These are phyloP conservation scores for Fragum whitleyi DNA, from an alignment of 2,888 invertebrate species.

Conservation along the genomic window DNA sequence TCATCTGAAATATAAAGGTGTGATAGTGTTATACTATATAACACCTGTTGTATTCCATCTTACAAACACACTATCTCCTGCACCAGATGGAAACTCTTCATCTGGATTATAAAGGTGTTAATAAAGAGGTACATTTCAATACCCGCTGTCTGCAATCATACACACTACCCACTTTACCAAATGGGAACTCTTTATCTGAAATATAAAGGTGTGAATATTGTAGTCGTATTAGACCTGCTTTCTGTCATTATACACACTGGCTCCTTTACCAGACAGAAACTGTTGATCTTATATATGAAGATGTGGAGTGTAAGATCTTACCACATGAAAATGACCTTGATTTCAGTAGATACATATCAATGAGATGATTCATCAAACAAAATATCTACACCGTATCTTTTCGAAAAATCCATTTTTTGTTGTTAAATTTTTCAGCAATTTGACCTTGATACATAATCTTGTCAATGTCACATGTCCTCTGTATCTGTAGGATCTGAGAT, in stretches of 20 bases:
- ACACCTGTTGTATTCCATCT: slow-evolving; percentile 93
- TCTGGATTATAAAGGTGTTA: slow-evolving; percentile 62
- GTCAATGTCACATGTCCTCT: no score
- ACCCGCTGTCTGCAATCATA: slow-evolving; percentile 95
- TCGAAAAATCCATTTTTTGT: no score
- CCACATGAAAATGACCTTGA: slow-evolving; percentile 14
- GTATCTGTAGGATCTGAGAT: no score
- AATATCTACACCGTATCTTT: no score
- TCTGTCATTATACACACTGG: slow-evolving; percentile 92
- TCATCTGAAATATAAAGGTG: slow-evolving; percentile 66
- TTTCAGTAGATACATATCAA: no score
- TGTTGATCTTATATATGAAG: slow-evolving; percentile 70
- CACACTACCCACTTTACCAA: slow-evolving; percentile 88
- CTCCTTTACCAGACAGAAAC: slow-evolving; percentile 87
- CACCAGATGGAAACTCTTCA: slow-evolving; percentile 83
- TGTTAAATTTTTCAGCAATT: no score
- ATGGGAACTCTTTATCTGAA: slow-evolving; percentile 77
- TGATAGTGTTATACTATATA: slow-evolving; percentile 98
- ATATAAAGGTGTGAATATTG: slow-evolving; percentile 88
- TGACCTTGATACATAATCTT: no score
- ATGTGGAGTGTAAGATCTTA: slow-evolving; percentile 92
- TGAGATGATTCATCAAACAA: no score
- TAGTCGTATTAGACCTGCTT: slow-evolving; percentile 96
- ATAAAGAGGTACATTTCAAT: slow-evolving; percentile 97
- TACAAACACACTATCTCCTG: slow-evolving; percentile 91